phyloP scores from a whole-genome alignment of 2,797 vertebrate species.

The Stomatorhinus walkeri region DNA sequence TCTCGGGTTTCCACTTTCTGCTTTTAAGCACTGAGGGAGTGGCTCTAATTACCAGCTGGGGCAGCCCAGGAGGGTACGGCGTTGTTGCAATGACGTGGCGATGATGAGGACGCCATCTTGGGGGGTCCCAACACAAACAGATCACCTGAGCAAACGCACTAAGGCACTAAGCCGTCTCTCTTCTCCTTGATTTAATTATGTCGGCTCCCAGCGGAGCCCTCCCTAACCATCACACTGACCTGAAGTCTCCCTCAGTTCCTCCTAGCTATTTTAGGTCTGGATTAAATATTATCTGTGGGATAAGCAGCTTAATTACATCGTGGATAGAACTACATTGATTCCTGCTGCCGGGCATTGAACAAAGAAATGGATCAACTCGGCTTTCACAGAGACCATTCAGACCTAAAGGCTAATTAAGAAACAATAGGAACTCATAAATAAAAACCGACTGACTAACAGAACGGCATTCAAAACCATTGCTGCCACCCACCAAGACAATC shows the following conservation, averaged over 20 bases:
- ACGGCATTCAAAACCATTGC: not conserved
- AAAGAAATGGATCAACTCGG: conserved; percentile 1
- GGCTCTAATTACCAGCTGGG: not conserved
- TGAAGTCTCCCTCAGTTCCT: not conserved
- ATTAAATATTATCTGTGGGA: conserved; percentile 5
- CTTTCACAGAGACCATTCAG: conserved; percentile 12
- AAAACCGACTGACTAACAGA: not conserved
- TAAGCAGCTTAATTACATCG: conserved; percentile 20
- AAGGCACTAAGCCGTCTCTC: not conserved
- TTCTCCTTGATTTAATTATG: conserved; percentile 2
- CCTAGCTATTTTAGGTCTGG: conserved; percentile 1
- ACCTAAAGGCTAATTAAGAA: conserved; percentile 6
- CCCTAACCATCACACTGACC: conserved; percentile 2
- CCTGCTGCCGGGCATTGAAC: not conserved
- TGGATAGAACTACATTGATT: not conserved
- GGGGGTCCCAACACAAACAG: not conserved
- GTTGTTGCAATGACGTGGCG: not conserved
- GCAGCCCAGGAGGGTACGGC: not conserved
- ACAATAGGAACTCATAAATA: not conserved
- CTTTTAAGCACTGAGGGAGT: not conserved
- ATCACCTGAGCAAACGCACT: not conserved
- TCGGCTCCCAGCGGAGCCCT: not conserved
- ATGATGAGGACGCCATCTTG: not conserved
- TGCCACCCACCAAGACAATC: not conserved
- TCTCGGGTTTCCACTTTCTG: not conserved